Conservation (phyloP, 2,888 invertebrate species). For the Xestoiulus laeticollis region DNA sequence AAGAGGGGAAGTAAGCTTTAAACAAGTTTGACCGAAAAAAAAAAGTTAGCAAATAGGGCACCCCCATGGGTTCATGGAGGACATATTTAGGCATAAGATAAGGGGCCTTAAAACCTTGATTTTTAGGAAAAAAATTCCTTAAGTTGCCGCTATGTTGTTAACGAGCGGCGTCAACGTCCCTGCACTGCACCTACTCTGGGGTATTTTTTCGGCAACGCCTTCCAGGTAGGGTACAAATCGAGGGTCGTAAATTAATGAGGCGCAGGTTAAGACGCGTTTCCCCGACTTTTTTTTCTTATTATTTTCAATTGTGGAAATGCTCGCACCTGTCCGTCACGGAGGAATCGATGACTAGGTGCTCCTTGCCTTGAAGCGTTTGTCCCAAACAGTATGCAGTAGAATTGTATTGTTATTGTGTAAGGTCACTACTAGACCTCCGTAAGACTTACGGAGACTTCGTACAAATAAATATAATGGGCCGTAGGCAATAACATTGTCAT, state of each 20-base stretch:
- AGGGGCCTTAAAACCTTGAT: background rate
- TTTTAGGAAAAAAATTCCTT: background rate
- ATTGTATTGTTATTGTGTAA: background rate
- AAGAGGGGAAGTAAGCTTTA: background rate
- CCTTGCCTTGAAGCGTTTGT: background rate
- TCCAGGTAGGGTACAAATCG: background rate
- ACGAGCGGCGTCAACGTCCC: conserved; percentile 24
- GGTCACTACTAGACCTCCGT: background rate
- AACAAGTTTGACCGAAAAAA: background rate
- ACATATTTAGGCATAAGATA: background rate
- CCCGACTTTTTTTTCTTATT: background rate
- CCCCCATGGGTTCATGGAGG: background rate
- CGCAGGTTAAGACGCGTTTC: background rate
- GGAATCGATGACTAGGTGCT: background rate
- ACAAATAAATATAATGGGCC: no score
- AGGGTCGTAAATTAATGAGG: conserved; percentile 21
- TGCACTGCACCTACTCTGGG: background rate
- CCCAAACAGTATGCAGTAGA: background rate
- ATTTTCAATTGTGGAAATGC: background rate
- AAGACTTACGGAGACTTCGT: no score
- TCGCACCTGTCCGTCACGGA: background rate
- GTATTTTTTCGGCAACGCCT: background rate
- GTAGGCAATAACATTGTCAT: no score
- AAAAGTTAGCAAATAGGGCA: conserved; percentile 5
- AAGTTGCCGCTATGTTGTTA: background rate